Evolutionary conservation across 2,888 invertebrate genomes (phyloP), one percentile per base, ranked within the genome.

Genomic region (Apocheima hispidaria): DNA sequence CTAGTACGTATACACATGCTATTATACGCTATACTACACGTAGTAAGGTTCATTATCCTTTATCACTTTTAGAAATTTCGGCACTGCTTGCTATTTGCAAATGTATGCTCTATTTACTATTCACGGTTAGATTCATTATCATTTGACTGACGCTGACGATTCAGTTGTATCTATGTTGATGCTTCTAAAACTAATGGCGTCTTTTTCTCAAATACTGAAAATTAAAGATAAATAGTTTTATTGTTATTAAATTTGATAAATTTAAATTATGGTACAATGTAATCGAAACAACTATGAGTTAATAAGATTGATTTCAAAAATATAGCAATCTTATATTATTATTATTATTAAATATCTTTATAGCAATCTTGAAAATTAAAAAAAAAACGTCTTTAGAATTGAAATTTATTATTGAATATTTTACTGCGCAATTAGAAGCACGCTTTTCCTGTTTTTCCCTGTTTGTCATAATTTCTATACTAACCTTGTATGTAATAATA

Each of bases 1-100:
- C 96, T 89, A 96, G 97, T 97, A 96, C 90, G 97, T 96, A 94
- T 85, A 63, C 59, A 59, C 59, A 46, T 43, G 49, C 60, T 35
- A 52, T 51, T 40, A 33, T 56, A 56, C 18, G 18, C 63, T 41
- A 16, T 63, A 35, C 33, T 36, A 55, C 54, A 55, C 55, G 2
- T 21, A 14, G 23, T 56, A 56, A 55, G 55, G 55, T 44, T 51
- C 28, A 55, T 20, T 30, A 50, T 60, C 54, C 35, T 44, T 2
- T 54, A 28, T 5, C 38, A 36, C 2, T 2, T 1, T n/a, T 21
- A n/a, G 21, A 12, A 12, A 12, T 41, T 38, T 20, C 40, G 21
- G 40, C 40, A 21, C 21, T 41, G 21, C 21, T 21, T 26, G 9
- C n/a, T 38, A 21, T 21, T 21, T 21, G 40, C 20, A 41, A 12